Evolutionary conservation across 1,140 invertebrate species (phyloP), one percentile per base, ranked within the genome.

Genomic region (Mesaphorura yosii): DNA sequence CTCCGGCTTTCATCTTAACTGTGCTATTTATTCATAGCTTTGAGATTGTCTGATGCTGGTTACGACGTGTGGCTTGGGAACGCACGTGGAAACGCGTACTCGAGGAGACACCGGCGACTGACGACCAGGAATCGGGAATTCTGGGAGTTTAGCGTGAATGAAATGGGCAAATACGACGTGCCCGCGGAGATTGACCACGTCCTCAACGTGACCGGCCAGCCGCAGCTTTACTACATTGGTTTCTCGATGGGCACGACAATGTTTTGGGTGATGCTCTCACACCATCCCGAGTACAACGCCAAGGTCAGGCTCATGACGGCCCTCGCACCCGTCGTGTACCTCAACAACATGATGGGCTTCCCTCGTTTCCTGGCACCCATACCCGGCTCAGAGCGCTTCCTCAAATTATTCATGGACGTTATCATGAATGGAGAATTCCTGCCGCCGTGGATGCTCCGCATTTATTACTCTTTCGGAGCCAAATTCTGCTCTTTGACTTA

Each of bases 241-340:
- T 78, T 84, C 52, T 78, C 76, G 6, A 74, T 78, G 67, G 82
- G 81, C 0, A 73, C 74, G 1, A 62, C 66, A 6, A 69, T 72
- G 41, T 77, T 78, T 60, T 79, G 78, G 58, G 74, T 76, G 2
- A 76, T 81, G 75, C 65, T 72, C 57, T 76, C 76, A 31, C 64
- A 73, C 17, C 70, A 67, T 49, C 77, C 79, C 0, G 73, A 78
- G 49, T 81, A 80, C 60, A 80, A 80, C 57, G 57, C 68, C 2
- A 80, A 78, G 67, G 69, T 81, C 26, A 66, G 66, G 12, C 55
- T 75, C n/a, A 72, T 72, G 28, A 67, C 78, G 47, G 77, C 76
- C 42, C 67, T 83, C 46, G 81, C 75, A 22, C 81, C 81, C 19
- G 74, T 80, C 27, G 46, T 29, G 6, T 47, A 45, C 17, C 23